phyloP scores from a whole-genome alignment of 1,140 invertebrate species.

The Mylabris phalerata region DNA sequence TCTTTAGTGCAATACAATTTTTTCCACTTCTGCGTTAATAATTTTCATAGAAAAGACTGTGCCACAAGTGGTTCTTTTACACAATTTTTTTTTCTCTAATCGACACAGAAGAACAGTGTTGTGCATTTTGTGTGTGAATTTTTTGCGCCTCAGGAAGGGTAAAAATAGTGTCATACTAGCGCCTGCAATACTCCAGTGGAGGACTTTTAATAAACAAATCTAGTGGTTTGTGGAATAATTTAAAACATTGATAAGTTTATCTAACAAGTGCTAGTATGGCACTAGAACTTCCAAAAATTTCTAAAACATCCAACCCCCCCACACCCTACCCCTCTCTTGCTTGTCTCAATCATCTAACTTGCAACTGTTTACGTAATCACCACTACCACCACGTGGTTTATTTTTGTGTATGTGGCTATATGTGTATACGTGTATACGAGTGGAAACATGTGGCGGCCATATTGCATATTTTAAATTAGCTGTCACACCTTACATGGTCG shows the following conservation, averaged over 20 bases:
- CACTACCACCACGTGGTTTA: background rate
- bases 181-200: background rate
- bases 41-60: background rate
- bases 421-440: background rate
- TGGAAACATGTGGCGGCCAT: conserved; percentile 8
- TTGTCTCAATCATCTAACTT: background rate
- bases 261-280: conserved; percentile 23
- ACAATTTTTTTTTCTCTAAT: no score
- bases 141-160: no score
- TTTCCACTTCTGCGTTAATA: no score
- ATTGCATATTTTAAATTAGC: conserved; percentile 1
- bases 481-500: conserved; percentile 8
- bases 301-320: no score
- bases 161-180: conserved; percentile 20
- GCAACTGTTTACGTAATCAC: background rate
- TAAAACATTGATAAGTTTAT: background rate
- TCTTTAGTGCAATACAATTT: background rate
- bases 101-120: no score
- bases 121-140: no score
- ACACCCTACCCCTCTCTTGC: background rate
- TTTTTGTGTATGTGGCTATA: background rate
- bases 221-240: conserved; percentile 7
- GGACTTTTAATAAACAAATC: conserved; percentile 3
- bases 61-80: conserved; percentile 14
- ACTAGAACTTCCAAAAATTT: conserved; percentile 1